Evolutionary conservation across 2,113 vertebrate species (phyloP), one percentile per base, ranked within the genome.

Genomic region (Tupaia tana): DNA sequence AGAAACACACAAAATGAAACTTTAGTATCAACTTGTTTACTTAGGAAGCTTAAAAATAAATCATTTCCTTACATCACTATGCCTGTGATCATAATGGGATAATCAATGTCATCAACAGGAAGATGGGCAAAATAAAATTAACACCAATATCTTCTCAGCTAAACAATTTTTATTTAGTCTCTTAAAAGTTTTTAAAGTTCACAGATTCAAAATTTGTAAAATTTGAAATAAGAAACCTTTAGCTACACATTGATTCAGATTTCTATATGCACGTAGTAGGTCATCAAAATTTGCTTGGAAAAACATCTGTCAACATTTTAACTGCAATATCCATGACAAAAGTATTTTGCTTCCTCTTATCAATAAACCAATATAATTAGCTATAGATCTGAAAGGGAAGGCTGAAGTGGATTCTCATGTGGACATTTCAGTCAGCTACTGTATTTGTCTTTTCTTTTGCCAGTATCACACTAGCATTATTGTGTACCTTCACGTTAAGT

Each of bases 201-300:
- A 4, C 0, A 0, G 66, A 83, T 6, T 3, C 3, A 52, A 80
- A 80, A 70, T 89, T 31, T 61, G 1, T 86, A 1, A 54, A 78
- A 92, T 16, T 61, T 69, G 20, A 86, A 2, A 34, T 73, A 34
- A 96, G 24, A 63, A 56, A 52, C 7, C 94, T 91, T 25, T 78
- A 20, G 0, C 9, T 81, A 75, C 58, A 64, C 0, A 0, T 18
- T 69, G 61, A 61, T 1, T 18, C 22, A 67, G 0, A 61, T 88
- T 94, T 88, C 61, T 75, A 0, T 90, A 18, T 7, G 78, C 0
- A 34, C 8, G 61, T 3, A 66, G 1, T 63, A 22, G 9, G 2
- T 86, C 80, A 63, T 43, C 34, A 91, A 19, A 74, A 80, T 1
- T 78, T 93, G 69, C 56, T 73, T 67, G 6, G 6, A 73, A 81